These are phyloP conservation scores for Myocastor coypus DNA, from an alignment of 2,113 vertebrate genomes.

Conservation along the genomic window DNA sequence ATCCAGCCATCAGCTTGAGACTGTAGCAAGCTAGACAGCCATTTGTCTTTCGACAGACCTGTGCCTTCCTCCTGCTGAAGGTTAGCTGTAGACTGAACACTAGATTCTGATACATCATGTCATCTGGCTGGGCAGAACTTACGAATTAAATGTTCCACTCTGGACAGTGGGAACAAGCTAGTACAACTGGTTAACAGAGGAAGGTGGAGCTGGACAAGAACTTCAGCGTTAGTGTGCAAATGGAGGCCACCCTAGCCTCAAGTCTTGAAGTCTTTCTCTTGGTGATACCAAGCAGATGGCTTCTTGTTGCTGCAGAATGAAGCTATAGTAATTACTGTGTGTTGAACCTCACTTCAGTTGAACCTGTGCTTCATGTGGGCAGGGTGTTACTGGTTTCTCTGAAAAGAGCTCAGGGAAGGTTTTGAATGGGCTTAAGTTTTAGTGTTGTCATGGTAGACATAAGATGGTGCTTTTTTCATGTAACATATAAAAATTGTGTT, in stretches of 20 bases:
- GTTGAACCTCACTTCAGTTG: conserved; percentile 74
- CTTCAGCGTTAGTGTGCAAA: conserved; percentile 48
- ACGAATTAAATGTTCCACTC: neutral
- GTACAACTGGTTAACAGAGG: neutral
- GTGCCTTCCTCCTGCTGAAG: neutral
- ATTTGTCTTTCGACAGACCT: neutral
- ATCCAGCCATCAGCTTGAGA: neutral
- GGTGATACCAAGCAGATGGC: conserved; percentile 80
- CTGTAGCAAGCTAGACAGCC: neutral
- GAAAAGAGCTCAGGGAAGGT: conserved; percentile 69
- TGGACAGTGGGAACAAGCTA: rapidly evolving
- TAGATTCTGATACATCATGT: neutral
- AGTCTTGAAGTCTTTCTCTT: conserved; percentile 37
- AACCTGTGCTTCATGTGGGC: conserved; percentile 70
- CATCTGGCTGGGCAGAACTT: neutral
- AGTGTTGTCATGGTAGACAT: neutral
- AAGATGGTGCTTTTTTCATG: conserved; percentile 41
- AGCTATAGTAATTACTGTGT: conserved; percentile 83
- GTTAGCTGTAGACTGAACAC: neutral
- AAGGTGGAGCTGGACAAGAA: conserved; percentile 22
- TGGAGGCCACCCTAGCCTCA: conserved; percentile 44
- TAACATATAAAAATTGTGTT: neutral
- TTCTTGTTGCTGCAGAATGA: conserved; percentile 78
- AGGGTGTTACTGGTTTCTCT: conserved; percentile 72
- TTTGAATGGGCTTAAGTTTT: conserved; percentile 52